Evolutionary conservation across 2,888 invertebrate species (phyloP).

Genomic region (Callyntrura sp.): DNA sequence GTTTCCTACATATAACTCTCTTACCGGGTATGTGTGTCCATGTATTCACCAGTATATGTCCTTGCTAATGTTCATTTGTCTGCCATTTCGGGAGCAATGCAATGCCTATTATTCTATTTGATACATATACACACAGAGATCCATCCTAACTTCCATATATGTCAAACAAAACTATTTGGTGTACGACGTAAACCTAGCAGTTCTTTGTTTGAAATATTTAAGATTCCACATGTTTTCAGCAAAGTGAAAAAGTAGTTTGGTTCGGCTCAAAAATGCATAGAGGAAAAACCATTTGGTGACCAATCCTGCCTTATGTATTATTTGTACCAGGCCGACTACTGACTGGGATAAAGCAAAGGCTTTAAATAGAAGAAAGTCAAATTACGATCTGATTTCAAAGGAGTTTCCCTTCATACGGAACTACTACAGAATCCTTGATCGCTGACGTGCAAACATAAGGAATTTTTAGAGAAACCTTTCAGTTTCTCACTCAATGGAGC

Average conservation of each 20-base stretch:
- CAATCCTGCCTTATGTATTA: constrained; percentile 11
- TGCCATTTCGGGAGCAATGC: too few species aligned
- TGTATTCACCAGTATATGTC: too few species aligned
- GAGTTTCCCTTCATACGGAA: constrained; percentile 8
- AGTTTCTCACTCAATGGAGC: constrained; percentile 12
- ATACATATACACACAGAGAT: constrained; percentile 62
- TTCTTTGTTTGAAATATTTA: constrained; percentile 81
- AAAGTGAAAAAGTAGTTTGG: constrained; percentile 41
- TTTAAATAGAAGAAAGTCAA: constrained; percentile 69
- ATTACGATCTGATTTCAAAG: constrained; percentile 55
- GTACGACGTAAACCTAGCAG: constrained; percentile 47
- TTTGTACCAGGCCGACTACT: constrained; percentile 16
- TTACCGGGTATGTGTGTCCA: neutral
- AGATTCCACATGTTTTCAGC: constrained; percentile 77
- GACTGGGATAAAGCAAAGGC: neutral
- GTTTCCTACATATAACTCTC: too few species aligned
- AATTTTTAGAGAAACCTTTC: constrained; percentile 38
- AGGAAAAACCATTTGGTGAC: neutral
- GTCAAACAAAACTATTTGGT: too few species aligned
- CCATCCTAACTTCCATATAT: too few species aligned
- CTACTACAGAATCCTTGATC: neutral
- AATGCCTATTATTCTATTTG: constrained; percentile 64
- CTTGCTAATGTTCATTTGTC: too few species aligned
- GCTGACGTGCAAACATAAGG: neutral
- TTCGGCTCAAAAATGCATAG: constrained; percentile 27